A percentile compares a stretch with the other conserved stretches of the same genome.
These are phyloP conservation scores for Danio tinwini DNA, from an alignment of 2,797 vertebrate genomes.

Conservation along the genomic window DNA sequence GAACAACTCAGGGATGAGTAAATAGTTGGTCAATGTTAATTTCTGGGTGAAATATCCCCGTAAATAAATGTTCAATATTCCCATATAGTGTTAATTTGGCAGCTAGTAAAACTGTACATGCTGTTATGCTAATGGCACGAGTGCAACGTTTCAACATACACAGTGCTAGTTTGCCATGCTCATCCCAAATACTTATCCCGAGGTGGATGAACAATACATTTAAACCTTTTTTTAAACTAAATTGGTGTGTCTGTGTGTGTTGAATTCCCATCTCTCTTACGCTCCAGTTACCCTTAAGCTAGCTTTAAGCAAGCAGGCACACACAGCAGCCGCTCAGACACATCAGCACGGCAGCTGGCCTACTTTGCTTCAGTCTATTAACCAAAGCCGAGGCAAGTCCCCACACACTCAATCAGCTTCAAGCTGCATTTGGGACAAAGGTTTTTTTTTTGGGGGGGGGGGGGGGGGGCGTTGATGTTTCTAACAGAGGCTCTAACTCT, in stretches of 20 bases:
- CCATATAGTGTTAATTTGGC: too few species aligned
- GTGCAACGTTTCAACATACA: too few species aligned
- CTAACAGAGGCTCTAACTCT: constrained; percentile 32
- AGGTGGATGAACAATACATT: neutral
- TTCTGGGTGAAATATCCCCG: too few species aligned
- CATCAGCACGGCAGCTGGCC: constrained; percentile 36
- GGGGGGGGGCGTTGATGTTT: constrained; percentile 51
- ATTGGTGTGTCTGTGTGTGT: neutral
- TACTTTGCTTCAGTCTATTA: constrained; percentile 26
- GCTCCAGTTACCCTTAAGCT: constrained; percentile 29
- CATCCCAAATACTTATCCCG: neutral
- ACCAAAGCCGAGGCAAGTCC: neutral
- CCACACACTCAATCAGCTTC: constrained; percentile 38
- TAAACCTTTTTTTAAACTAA: neutral
- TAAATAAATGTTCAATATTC: too few species aligned
- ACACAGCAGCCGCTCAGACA: constrained; percentile 19
- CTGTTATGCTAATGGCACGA: too few species aligned
- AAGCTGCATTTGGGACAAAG: constrained; percentile 46
- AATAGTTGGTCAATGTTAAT: too few species aligned
- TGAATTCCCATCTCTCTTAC: constrained; percentile 1
- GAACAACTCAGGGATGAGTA: too few species aligned
- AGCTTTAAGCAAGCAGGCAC: constrained; percentile 14
- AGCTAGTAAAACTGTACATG: too few species aligned
- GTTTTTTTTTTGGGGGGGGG: constrained; percentile 36
- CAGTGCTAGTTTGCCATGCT: too few species aligned